phyloP scores from a whole-genome alignment of 2,113 vertebrate species.

The Gymnorhina tibicen region DNA sequence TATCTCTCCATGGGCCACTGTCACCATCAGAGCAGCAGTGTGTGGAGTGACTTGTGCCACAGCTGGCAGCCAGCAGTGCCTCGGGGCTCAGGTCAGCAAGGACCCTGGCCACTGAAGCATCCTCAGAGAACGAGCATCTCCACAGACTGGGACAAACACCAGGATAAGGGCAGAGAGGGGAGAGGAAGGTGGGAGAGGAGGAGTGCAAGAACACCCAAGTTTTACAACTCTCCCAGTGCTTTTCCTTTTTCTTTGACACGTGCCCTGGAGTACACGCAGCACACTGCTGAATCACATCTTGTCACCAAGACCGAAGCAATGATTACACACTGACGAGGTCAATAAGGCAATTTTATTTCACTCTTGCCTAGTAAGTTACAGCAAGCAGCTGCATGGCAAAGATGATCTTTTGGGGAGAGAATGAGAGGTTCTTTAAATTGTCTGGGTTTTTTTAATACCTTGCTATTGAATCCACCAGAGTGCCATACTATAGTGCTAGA shows the following conservation, averaged over 20 bases:
- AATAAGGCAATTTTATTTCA: background rate
- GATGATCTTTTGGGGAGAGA: background rate
- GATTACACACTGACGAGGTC: background rate
- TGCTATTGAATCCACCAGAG: background rate
- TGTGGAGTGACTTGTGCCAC: background rate
- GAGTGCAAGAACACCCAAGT: background rate
- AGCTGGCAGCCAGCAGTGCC: background rate
- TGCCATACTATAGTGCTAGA: background rate
- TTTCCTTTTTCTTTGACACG: background rate
- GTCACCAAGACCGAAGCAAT: background rate
- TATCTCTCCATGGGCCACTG: accelerated
- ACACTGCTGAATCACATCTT: background rate
- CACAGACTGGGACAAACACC: accelerated
- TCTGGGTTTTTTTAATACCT: background rate
- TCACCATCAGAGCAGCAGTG: background rate
- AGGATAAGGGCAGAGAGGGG: background rate
- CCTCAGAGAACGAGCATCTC: background rate
- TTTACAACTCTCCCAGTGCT: background rate
- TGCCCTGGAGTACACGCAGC: background rate
- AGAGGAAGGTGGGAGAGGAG: background rate
- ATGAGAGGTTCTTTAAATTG: background rate
- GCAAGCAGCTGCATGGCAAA: background rate
- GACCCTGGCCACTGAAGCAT: background rate
- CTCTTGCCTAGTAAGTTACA: background rate
- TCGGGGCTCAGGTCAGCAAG: accelerated